phyloP scores from a whole-genome alignment of 2,113 vertebrate species.

The Amphiprion percula region DNA sequence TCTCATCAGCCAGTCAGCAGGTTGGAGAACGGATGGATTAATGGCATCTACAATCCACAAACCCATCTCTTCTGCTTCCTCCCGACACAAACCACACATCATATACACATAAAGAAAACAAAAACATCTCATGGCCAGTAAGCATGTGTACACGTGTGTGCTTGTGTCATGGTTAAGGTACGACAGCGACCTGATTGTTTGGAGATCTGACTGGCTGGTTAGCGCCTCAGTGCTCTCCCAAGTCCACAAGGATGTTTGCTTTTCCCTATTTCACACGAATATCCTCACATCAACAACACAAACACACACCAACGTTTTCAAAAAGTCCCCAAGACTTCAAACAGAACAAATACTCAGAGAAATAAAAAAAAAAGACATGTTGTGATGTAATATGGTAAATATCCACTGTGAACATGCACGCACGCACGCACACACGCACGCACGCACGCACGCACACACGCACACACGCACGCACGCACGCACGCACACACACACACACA shows the following conservation, averaged over 20 bases:
- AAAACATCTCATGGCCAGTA: slow-evolving; percentile 17
- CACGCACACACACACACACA: too few species aligned
- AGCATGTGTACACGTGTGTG: slow-evolving; percentile 13
- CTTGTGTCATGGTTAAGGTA: slow-evolving; percentile 58
- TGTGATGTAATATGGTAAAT: slow-evolving; percentile 52
- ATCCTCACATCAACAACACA: slow-evolving; percentile 53
- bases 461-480: slow-evolving; percentile 25
- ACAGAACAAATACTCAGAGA: slow-evolving; percentile 50
- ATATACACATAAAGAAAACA: slow-evolving; percentile 1
- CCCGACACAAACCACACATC: slow-evolving; percentile 26
- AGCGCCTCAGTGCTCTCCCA: slow-evolving; percentile 62
- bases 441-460: slow-evolving; percentile 15
- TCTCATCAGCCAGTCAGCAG: slow-evolving; percentile 32
- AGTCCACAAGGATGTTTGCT: slow-evolving; percentile 38
- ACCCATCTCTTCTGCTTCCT: slow-evolving; percentile 15
- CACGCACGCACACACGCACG: slow-evolving; percentile 37
- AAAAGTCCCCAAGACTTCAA: slow-evolving; percentile 46
- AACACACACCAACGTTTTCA: slow-evolving; percentile 45
- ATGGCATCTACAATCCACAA: slow-evolving; percentile 7
- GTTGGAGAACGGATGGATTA: slow-evolving; percentile 18
- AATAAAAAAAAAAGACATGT: slow-evolving; percentile 35
- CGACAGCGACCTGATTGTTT: slow-evolving; percentile 72
- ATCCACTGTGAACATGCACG: slow-evolving; percentile 44
- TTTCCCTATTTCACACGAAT: slow-evolving; percentile 35
- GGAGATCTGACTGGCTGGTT: slow-evolving; percentile 55